Conservation (phyloP, 1,140 invertebrate species). For the Ceratoteleas bidentatus region DNA sequence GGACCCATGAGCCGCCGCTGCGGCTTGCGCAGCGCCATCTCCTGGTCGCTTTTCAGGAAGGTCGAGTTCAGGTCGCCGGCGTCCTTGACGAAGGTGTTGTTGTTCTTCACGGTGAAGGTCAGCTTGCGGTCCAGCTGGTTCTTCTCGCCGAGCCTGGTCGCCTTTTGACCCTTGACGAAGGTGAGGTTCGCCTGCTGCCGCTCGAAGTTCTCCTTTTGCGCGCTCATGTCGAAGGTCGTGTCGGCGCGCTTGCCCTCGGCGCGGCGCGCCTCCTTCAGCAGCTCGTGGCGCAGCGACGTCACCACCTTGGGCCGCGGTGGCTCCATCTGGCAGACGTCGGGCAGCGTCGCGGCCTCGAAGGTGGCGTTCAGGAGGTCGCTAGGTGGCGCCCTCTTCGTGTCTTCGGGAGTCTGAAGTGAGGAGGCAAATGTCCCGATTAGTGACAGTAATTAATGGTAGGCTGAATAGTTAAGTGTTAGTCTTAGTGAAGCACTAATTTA, state of each 20-base stretch:
- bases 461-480: slow-evolving; percentile 3
- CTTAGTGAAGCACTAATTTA: too few species aligned
- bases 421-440: too few species aligned
- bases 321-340: slow-evolving; percentile 7
- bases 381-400: neutral
- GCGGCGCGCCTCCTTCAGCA: slow-evolving; percentile 69
- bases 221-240: slow-evolving; percentile 60
- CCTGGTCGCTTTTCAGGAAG: slow-evolving; percentile 27
- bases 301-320: slow-evolving; percentile 26
- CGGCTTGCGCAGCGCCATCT: slow-evolving; percentile 19
- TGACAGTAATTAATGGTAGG: too few species aligned
- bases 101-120: slow-evolving; percentile 53
- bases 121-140: slow-evolving; percentile 37
- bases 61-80: slow-evolving; percentile 45
- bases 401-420: too few species aligned
- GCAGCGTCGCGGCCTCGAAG: neutral
- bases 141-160: slow-evolving; percentile 27
- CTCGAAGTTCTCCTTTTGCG: slow-evolving; percentile 46
- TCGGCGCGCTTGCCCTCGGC: slow-evolving; percentile 63
- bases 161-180: slow-evolving; percentile 23
- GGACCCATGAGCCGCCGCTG: slow-evolving; percentile 61
- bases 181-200: slow-evolving; percentile 37
- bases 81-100: slow-evolving; percentile 32
- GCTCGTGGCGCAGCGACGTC: slow-evolving; percentile 61
- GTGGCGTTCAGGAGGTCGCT: neutral